phyloP scores from a whole-genome alignment of 1,140 invertebrate species.

The Mya arenaria region DNA sequence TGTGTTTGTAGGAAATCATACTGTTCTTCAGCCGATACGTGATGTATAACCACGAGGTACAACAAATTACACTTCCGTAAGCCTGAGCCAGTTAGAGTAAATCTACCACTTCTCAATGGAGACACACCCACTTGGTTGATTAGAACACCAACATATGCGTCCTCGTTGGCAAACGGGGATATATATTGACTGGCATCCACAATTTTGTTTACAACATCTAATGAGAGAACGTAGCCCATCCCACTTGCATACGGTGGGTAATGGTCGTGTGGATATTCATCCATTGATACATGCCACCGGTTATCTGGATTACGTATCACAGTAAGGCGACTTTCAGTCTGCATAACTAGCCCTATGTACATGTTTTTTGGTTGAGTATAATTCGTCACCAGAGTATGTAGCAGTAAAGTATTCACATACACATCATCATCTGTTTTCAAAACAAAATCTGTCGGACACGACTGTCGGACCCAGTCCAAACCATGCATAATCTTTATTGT shows the following conservation, averaged over 20 bases:
- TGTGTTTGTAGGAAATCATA: slow-evolving; percentile 57
- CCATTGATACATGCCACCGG: slow-evolving; percentile 65
- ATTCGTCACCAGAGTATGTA: slow-evolving; percentile 58
- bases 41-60: slow-evolving; percentile 68
- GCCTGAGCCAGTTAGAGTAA: slow-evolving; percentile 61
- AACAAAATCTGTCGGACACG: slow-evolving; percentile 60
- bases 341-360: slow-evolving; percentile 68
- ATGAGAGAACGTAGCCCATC: slow-evolving; percentile 69
- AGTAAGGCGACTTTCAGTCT: slow-evolving; percentile 50
- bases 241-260: slow-evolving; percentile 73
- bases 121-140: slow-evolving; percentile 55
- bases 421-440: slow-evolving; percentile 76
- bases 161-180: slow-evolving; percentile 69
- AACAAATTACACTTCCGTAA: slow-evolving; percentile 69
- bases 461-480: slow-evolving; percentile 61
- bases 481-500: slow-evolving; percentile 72
- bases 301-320: slow-evolving; percentile 62
- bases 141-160: slow-evolving; percentile 72
- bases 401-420: slow-evolving; percentile 68
- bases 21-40: slow-evolving; percentile 61
- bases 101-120: slow-evolving; percentile 64
- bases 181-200: slow-evolving; percentile 61
- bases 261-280: slow-evolving; percentile 58
- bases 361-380: slow-evolving; percentile 40
- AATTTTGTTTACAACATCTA: slow-evolving; percentile 62